Percentiles rank a stretch among this genome's conserved stretches.
phyloP scores from a whole-genome alignment of 2,113 vertebrate genomes.

The Odobenus rosmarus region DNA sequence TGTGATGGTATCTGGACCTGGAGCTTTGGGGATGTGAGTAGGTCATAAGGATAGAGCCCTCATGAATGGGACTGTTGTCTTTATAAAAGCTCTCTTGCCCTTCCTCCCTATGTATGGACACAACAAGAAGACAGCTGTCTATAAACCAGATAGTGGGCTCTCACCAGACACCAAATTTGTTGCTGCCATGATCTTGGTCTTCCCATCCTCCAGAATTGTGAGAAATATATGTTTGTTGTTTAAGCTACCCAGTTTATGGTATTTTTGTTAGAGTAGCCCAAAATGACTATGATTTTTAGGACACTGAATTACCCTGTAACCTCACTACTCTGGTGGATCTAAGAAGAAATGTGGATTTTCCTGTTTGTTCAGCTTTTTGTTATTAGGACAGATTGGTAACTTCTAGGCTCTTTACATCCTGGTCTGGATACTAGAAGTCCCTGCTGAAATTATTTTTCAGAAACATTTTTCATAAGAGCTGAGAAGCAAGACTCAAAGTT shows the following conservation, averaged over 20 bases:
- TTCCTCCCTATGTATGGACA: background rate
- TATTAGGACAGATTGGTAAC: background rate
- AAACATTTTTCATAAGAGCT: background rate
- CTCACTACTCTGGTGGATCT: background rate
- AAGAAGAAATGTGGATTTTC: background rate
- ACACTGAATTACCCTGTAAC: background rate
- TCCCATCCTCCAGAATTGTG: background rate
- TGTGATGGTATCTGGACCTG: background rate
- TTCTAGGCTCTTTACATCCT: background rate
- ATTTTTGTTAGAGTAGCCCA: background rate
- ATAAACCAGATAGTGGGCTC: background rate
- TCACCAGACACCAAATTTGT: background rate
- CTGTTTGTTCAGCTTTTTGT: background rate
- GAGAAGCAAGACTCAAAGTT: background rate
- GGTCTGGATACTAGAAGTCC: background rate
- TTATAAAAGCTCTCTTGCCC: background rate
- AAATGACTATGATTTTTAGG: background rate
- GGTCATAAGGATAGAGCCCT: background rate
- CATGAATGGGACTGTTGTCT: background rate
- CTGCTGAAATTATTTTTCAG: constrained; percentile 4
- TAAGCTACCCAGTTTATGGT: background rate
- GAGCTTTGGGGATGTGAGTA: background rate
- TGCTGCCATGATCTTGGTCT: background rate
- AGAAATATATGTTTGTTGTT: background rate
- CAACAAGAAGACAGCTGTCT: background rate